These are phyloP conservation scores for Neodontobutis hainanensis DNA, from an alignment of 2,113 vertebrate species.

Conservation along the genomic window DNA sequence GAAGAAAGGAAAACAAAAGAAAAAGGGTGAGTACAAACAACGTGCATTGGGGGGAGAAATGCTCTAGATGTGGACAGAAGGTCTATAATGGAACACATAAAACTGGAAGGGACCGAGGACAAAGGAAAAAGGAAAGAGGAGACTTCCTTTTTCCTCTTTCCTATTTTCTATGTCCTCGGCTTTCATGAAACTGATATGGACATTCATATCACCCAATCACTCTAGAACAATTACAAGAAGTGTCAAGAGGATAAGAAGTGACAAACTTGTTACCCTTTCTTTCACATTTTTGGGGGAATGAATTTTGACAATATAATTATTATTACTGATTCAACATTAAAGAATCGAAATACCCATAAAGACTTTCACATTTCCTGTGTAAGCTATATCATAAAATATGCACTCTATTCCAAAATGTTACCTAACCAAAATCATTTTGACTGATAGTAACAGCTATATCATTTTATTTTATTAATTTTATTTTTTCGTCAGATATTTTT, in stretches of 20 bases:
- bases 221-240: slow-evolving; percentile 2
- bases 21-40: slow-evolving; percentile 10
- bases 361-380: not conserved
- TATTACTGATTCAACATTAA: not conserved
- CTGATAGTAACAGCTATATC: not conserved
- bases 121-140: slow-evolving; percentile 7
- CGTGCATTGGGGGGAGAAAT: not conserved
- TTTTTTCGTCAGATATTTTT: too few relatives aligned
- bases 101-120: slow-evolving; percentile 6
- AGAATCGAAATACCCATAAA: too few relatives aligned
- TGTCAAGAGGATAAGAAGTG: not conserved
- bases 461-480: not conserved
- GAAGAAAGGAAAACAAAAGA: not conserved
- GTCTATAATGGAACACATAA: not conserved
- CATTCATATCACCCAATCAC: not conserved
- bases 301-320: not conserved
- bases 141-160: too few relatives aligned
- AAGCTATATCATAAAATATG: not conserved
- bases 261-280: not conserved
- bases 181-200: not conserved
- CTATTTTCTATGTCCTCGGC: too few relatives aligned
- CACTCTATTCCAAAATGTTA: too few relatives aligned
- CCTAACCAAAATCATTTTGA: not conserved
- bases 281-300: slow-evolving; percentile 6
- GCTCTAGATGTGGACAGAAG: slow-evolving; percentile 9